Base-by-base conservation (phyloP, 2,888 invertebrate species). In the Strigamia transsilvanica region DNA sequence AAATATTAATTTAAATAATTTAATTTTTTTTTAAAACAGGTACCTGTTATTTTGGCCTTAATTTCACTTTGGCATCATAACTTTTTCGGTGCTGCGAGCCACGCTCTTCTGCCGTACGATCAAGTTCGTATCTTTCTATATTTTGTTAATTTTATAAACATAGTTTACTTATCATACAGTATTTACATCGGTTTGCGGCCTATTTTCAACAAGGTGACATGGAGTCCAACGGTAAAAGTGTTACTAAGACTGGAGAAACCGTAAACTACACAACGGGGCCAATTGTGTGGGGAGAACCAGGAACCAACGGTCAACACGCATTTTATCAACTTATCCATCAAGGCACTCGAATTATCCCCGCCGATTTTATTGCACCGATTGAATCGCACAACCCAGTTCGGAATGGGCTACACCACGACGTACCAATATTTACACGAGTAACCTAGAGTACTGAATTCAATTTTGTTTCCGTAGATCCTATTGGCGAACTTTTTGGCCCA, bases 161-260 rank as follows among this genome's bases (percentile, higher is more conserved):
- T n/a, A n/a, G n/a, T 38, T 32, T n/a, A 21, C n/a, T 61, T n/a
- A 38, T 38, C 12, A 32, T 56, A 2, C 85, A 90, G 89, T 98
- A 99, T 88, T 89, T 99, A 86, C 99, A 99, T 88, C 92, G 99
- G 88, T 99, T 99, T 89, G 97, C 99, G 12, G 99, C 99, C 18
- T 99, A 99, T 89, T 99, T 99, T 90, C 99, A 99, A 89, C 99
- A 99, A 90, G 98, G 98, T 4, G 99, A 99, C 87, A 99, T 99
- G 99, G 99, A 99, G 89, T 97, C 97, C 85, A 99, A 99, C 89
- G 99, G 99, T 84, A 99, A 99, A 90, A 92, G 89, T 86, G 90
- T 91, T 0, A 90, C 89, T 0, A 3, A 83, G 86, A 27, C 10
- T 0, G 83, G 83, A 5, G 79, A 78, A 18, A 85, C 86, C 13